Base-by-base conservation (phyloP, 2,888 invertebrate genomes). In the Eurytoma adleriae region DNA sequence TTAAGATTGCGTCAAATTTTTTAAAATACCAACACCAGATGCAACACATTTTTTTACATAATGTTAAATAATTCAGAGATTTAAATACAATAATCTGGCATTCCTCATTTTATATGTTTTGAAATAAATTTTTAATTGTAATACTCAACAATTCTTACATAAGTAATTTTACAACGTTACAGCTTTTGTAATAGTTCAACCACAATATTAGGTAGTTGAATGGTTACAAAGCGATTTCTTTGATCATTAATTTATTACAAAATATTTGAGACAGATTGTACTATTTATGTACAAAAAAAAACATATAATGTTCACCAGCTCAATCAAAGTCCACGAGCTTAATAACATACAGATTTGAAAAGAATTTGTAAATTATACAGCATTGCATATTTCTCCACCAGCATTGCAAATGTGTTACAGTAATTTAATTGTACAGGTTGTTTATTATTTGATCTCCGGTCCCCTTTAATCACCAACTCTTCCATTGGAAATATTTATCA, bases 221-320 rank as follows among this genome's bases (percentile, higher is more conserved):
- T 76, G 76, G 1, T n/a, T 16, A 52, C 30, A 67, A 72, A 77
- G 10, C 18, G 66, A 72, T 69, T 40, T 40, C 61, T 73, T 77
- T 71, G n/a, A 54, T 73, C 50, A 66, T 74, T 56, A 48, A 72
- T 57, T 74, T 66, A 72, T 62, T 50, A 79, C 48, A 61, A 78
- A 81, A 20, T 59, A 74, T 70, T 73, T 30, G 18, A 67, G 71
- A 18, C 7, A 61, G 66, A 68, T 67, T 61, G 14, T 24, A 52
- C 69, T 66, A 27, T 81, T 59, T 81, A 81, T 81, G 24, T 79
- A 82, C 82, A 79, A 82, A 79, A 81, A 77, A 75, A 68, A 57
- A 67, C 18, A 56, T 24, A 40, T 40, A 24, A 71, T 76, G 50
- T 52, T 71, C 68, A 82, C 64, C 30, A 73, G 68, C 71, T 74